phyloP scores from a whole-genome alignment of 2,113 vertebrate genomes.

The Atrichornis clamosus region DNA sequence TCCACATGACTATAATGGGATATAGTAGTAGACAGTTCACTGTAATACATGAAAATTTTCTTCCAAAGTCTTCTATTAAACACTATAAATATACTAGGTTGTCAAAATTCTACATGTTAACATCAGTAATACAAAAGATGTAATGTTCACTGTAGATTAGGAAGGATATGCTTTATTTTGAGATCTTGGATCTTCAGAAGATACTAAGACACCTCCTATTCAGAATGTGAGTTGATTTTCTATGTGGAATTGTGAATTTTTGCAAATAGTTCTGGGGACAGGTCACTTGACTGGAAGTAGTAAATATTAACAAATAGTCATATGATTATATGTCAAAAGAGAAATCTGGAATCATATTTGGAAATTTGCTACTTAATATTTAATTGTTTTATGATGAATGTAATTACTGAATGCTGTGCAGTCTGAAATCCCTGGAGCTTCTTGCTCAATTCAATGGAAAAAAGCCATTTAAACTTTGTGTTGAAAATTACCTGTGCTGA shows the following conservation, averaged over 20 bases:
- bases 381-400: neutral
- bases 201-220: neutral
- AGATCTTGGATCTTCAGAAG: neutral
- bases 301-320: neutral
- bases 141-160: neutral
- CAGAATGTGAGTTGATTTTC: neutral
- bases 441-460: neutral
- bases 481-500: neutral
- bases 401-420: neutral
- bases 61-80: neutral
- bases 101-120: neutral
- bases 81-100: neutral
- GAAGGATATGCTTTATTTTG: neutral
- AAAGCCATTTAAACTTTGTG: neutral
- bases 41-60: neutral
- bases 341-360: neutral
- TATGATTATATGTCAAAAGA: neutral
- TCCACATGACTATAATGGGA: neutral
- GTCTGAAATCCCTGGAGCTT: neutral
- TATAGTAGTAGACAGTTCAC: neutral
- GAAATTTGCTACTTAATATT: neutral
- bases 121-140: neutral
- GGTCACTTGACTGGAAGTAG: neutral
- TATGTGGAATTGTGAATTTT: neutral
- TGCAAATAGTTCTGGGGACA: neutral